Conservation (phyloP, 2,888 invertebrate genomes). For the Melieria crassipennis region DNA sequence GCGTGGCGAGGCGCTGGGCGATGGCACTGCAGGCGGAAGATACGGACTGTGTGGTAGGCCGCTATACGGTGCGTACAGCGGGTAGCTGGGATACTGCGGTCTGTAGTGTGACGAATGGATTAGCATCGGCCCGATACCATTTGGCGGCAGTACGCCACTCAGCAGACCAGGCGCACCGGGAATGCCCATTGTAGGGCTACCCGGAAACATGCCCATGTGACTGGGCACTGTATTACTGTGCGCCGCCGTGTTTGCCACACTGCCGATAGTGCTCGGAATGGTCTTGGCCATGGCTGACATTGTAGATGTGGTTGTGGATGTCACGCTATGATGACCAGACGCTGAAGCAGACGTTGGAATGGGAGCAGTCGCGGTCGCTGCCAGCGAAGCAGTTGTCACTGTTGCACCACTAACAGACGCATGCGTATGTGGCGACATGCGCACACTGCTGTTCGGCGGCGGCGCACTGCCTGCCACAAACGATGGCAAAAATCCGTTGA, state of each 20-base stretch:
- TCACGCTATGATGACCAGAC: constrained; percentile 15
- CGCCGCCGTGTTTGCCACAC: constrained; percentile 11
- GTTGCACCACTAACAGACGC: constrained; percentile 2
- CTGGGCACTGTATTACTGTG: neutral
- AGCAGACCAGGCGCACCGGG: constrained; percentile 51
- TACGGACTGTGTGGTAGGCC: constrained; percentile 81
- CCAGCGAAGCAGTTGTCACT: constrained; percentile 21
- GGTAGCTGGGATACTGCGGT: constrained; percentile 64
- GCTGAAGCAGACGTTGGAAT: constrained; percentile 27
- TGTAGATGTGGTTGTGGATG: constrained; percentile 41
- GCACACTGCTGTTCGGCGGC: constrained; percentile 36
- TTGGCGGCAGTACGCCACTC: constrained; percentile 53
- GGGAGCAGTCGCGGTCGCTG: constrained; percentile 38
- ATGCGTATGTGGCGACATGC: constrained; percentile 44
- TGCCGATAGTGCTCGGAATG: neutral
- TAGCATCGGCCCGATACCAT: constrained; percentile 55
- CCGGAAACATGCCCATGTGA: constrained; percentile 37
- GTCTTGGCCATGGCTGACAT: constrained; percentile 38
- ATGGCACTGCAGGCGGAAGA: constrained; percentile 71
- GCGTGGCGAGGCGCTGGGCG: constrained; percentile 73
- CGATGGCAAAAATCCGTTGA: constrained; percentile 44
- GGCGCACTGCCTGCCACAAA: constrained; percentile 40
- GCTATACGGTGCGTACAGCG: constrained; percentile 82
- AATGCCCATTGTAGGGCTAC: constrained; percentile 43
- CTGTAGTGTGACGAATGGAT: constrained; percentile 62